Evolutionary conservation across 2,888 invertebrate genomes (phyloP), one percentile per base, ranked within the genome.

Genomic region (Cacoxenus indagator): DNA sequence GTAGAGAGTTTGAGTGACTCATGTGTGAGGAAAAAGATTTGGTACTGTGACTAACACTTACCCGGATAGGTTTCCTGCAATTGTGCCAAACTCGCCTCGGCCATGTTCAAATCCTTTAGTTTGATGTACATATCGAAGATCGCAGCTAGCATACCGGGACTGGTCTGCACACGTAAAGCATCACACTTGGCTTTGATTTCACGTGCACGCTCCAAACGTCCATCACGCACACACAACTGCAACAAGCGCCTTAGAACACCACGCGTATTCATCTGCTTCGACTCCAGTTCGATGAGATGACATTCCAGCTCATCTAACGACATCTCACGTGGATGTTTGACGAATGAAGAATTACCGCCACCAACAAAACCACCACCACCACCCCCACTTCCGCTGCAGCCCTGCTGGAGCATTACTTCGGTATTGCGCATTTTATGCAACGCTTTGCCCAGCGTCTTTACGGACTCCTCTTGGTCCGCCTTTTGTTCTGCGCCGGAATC

Each of bases 121-220:
- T 90, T 91, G 3, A 91, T 89, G 84, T 91, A 90, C 3, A 91
- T 83, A 72, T 92, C 91, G 72, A 94, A 90, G 61, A 92, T 89
- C 1, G 90, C 87, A 0, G 92, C 91, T 77, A 91, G 90, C 92
- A 94, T 92, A 2, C 93, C 93, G 0, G 92, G 89, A 73, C 92
- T 91, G 29, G 90, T 84, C 46, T 89, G 87, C 1, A 92, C 91
- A 68, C 89, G 89, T 61, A 90, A 87, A 1, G 86, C 84, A 61
- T 90, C 88, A 69, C 92, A 91, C 71, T 90, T 90, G 0, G 88
- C 81, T 19, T 89, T 88, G 3, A 93, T 85, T 73, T 91, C 89
- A 22, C 90, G 83, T 0, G 92, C 92, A 1, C 91, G 89, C 0
- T 89, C 72, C 4, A 91, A 74, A 74, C 92, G 90, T 0, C 91